Base-by-base conservation (phyloP, 2,888 invertebrate species). In the Apomyelois bistriatella region DNA sequence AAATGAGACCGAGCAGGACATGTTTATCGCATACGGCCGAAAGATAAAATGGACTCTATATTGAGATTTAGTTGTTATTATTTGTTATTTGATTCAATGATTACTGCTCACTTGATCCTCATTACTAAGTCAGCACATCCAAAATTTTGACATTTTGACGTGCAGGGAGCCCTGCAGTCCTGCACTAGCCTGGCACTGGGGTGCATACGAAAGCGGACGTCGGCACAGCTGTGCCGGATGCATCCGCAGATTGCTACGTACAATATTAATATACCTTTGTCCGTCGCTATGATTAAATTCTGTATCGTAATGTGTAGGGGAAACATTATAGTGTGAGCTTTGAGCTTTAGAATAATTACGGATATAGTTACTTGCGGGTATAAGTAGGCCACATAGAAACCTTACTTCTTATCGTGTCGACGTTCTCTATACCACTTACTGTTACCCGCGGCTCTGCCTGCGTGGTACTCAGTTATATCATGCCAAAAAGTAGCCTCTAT, bases 51-150 rank as follows among this genome's bases (percentile, higher is more conserved):
- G n/a, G n/a, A n/a, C n/a, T n/a, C n/a, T n/a, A n/a, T n/a, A n/a
- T n/a, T n/a, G 22, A 22, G 22, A 22, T 22, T 22, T 22, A 22
- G 22, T 22, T 3, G 22, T 22, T 22, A 22, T 5, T 7, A 17
- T 41, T 9, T 10, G 41, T 16, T 4, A 9, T 10, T 6, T n/a
- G 37, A 37, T 40, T 40, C 40, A 40, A 40, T 76, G 76, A 67
- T 32, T 16, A 41, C 17, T n/a, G n/a, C n/a, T 43, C 30, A 7
- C 12, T 41, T 30, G 9, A 38, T 37, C 12, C 32, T 46, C 32
- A 46, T 72, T 75, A 72, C 68, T 70, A 65, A 66, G 67, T 62
- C 62, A 69, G 61, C 66, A 68, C 62, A 58, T 43, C 47, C 47
- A 30, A 28, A 37, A 46, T 48, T 35, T 32, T 17, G 15, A 52